phyloP scores from a whole-genome alignment of 2,797 vertebrate genomes.

The Champsocephalus esox region DNA sequence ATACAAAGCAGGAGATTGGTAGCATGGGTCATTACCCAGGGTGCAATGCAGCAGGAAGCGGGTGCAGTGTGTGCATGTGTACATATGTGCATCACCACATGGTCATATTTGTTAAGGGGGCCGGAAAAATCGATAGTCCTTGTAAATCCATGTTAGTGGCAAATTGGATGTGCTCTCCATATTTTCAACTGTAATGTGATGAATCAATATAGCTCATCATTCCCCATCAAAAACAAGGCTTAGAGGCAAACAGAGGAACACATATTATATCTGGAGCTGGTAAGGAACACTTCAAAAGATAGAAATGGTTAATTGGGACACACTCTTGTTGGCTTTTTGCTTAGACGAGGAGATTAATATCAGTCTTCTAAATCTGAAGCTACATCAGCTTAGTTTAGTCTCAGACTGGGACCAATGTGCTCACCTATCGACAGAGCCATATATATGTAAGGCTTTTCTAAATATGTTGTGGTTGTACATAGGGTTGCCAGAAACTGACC shows the following conservation, averaged over 20 bases:
- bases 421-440: neutral
- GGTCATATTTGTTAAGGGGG: conserved; percentile 38
- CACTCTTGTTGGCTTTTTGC: neutral
- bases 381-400: neutral
- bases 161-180: conserved; percentile 39
- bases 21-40: conserved; percentile 79
- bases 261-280: neutral
- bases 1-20: conserved; percentile 71
- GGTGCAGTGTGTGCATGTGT: conserved; percentile 41
- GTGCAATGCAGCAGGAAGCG: conserved; percentile 73
- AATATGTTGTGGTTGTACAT: neutral
- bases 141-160: conserved; percentile 55
- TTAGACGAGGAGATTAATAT: neutral
- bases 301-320: neutral
- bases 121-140: conserved; percentile 58
- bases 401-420: neutral
- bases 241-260: neutral
- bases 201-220: conserved; percentile 35
- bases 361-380: neutral
- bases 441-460: neutral
- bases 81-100: conserved; percentile 50
- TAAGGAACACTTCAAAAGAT: neutral
- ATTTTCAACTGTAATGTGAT: conserved; percentile 24
- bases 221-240: neutral
- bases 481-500: too few relatives aligned